These are phyloP conservation scores for Macaria liturata DNA, from an alignment of 2,888 invertebrate genomes.

Conservation along the genomic window DNA sequence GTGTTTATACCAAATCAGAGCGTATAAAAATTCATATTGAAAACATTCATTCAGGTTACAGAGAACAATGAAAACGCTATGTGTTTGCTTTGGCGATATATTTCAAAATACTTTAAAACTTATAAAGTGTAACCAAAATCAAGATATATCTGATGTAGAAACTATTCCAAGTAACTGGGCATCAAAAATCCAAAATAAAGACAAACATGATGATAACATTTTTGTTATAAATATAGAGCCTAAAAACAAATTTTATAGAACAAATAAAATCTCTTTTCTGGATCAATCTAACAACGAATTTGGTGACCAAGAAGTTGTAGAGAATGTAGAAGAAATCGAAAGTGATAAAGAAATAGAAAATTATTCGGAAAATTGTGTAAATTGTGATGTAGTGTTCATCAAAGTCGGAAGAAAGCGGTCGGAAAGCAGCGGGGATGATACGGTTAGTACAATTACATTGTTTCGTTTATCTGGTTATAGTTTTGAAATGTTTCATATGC, in stretches of 20 bases:
- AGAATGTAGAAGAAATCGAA: not conserved
- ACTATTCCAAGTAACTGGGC: conserved; percentile 46
- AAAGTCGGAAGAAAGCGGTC: conserved; percentile 10
- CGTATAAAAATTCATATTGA: not conserved
- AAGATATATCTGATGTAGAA: conserved; percentile 36
- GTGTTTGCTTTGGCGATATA: conserved; percentile 12
- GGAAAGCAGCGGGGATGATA: conserved; percentile 3
- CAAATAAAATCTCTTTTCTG: too few species aligned
- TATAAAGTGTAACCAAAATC: conserved; percentile 27
- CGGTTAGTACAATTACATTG: conserved; percentile 1
- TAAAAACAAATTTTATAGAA: too few species aligned
- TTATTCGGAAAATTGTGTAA: not conserved
- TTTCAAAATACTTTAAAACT: conserved; percentile 11
- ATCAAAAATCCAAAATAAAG: conserved; percentile 21
- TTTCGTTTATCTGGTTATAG: too few species aligned
- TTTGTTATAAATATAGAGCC: conserved; percentile 17
- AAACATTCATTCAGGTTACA: too few species aligned
- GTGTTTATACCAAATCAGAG: not conserved
- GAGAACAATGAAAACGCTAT: conserved; percentile 15
- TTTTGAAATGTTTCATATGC: too few species aligned
- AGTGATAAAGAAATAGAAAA: not conserved
- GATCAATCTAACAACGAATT: too few species aligned
- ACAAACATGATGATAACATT: conserved; percentile 5
- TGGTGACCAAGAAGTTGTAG: too few species aligned
- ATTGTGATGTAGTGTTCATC: conserved; percentile 3